Base-by-base conservation (phyloP, 2,888 invertebrate genomes). In the Patella caerulea region DNA sequence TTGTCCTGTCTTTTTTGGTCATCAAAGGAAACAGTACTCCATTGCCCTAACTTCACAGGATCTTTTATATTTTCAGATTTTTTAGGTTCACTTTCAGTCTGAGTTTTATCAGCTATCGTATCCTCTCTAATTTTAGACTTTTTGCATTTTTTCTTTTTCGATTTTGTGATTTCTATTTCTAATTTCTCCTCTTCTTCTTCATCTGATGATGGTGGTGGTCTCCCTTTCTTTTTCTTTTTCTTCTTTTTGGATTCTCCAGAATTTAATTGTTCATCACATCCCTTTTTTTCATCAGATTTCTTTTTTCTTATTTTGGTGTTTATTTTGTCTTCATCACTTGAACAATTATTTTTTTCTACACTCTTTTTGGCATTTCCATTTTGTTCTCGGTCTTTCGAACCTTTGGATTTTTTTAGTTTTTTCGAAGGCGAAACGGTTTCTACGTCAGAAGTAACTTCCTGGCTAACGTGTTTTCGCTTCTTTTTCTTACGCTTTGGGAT, bases 1-100 rank as follows among this genome's bases (percentile, higher is more conserved):
- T 87, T 87, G 19, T 87, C 81, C 76, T 86, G 84, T 71, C 86
- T 74, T 2, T 83, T 78, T 9, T 81, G 71, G 53, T 83, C 79
- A 14, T 81, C 86, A 71, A 86, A 80, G 5, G 82, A 77, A 54
- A 83, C 85, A 54, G 83, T 81, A 14, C 78, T 79, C 87, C 87
- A 87, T 79, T 87, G 87, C 2, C 87, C 86, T 55, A 78, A 52
- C 12, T 71, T 56, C 14, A 54, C 52, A 52, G 52, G 3, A 1
- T 45, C 45, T 45, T 45, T 1, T 45, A 11, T 15, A 24, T 52
- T 34, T 55, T 72, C 45, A 71, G 14, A 7, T 24, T 54, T 12
- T 52, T 73, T 65, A 70, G 54, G 19, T n/a, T 29, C 24, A 73
- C 55, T 17, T 70, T 15, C 12, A 17, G 2, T 55, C 29, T 55